Base-by-base conservation (phyloP, 2,113 vertebrate genomes). In the Scortum barcoo region DNA sequence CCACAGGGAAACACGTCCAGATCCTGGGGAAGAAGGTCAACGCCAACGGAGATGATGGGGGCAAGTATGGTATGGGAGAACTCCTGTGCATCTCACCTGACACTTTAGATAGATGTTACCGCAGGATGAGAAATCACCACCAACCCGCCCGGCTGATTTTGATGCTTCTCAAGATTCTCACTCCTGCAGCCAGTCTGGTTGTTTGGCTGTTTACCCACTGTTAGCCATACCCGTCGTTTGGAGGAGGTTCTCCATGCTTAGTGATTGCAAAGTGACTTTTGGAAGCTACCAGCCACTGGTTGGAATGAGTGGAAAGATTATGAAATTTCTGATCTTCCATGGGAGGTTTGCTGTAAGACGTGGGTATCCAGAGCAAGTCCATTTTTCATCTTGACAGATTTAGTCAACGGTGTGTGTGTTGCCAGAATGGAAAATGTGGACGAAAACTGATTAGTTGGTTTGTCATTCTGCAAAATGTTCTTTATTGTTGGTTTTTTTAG, bases 11-110 rank as follows among this genome's bases (percentile, higher is more conserved):
- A 54, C 96, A 96, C 2, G 95, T 96, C 24, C 96, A 96, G 93
- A 95, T 96, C 90, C 74, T 96, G 69, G 96, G 95, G 54, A 96
- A 95, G 86, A 95, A 94, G 69, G 63, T 96, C 93, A 95, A 95
- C 62, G 95, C 96, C 93, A 96, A 96, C 12, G 95, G 96, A 89
- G 96, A 96, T 89, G 96, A 96, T 91, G 95, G 96, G 93, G 94
- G 95, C 94, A 96, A 95, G 94, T 95, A 95, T 91, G 95, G 96
- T 96, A 95, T 92, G 95, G 85, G 92, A 93, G 88, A 87, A 80
- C 91, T 93, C 86, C 89, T 93, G 92, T 91, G 86, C 94, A 91
- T 92, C 75, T 91, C 86, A 92, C 85, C 22, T 72, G 68, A 90
- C 86, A 92, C 71, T 40, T 73, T 40, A 84, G 62, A 44, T 79